These are phyloP conservation scores for Acrobasis repandana DNA, from an alignment of 2,888 invertebrate genomes.

Conservation along the genomic window DNA sequence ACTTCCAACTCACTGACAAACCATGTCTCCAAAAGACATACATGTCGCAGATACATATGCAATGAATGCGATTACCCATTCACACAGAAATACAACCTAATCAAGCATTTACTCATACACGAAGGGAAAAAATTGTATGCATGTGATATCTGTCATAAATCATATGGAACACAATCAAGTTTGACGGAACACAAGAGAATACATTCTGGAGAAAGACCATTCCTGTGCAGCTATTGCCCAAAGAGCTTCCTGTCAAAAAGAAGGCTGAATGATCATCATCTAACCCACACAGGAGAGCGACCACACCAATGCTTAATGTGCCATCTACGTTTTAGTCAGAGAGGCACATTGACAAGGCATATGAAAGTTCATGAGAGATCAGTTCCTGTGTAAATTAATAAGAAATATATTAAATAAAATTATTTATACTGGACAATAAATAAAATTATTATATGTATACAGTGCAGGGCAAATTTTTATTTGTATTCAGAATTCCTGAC, in stretches of 20 bases:
- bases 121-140: slow-evolving; percentile 65
- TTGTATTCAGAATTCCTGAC: no score
- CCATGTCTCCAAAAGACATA: slow-evolving; percentile 61
- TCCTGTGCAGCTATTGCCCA: slow-evolving; percentile 56
- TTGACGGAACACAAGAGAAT: slow-evolving; percentile 67
- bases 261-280: slow-evolving; percentile 63
- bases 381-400: slow-evolving; percentile 21
- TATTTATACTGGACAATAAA: no score
- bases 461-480: no score
- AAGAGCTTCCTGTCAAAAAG: slow-evolving; percentile 68
- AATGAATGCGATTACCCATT: slow-evolving; percentile 67
- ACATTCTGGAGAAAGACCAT: slow-evolving; percentile 73
- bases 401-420: slow-evolving; percentile 5
- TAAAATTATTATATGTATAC: no score
- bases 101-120: slow-evolving; percentile 66
- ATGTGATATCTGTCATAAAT: slow-evolving; percentile 69
- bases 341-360: slow-evolving; percentile 70
- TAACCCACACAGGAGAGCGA: slow-evolving; percentile 72
- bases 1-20: slow-evolving; percentile 57
- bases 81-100: slow-evolving; percentile 67
- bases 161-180: slow-evolving; percentile 55
- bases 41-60: slow-evolving; percentile 64
- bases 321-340: slow-evolving; percentile 67
- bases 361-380: slow-evolving; percentile 68
- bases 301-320: slow-evolving; percentile 69